Percentiles rank a stretch among this genome's conserved stretches.
These are phyloP conservation scores for Oreochromis mossambicus DNA, from an alignment of 2,797 vertebrate genomes.

Conservation along the genomic window DNA sequence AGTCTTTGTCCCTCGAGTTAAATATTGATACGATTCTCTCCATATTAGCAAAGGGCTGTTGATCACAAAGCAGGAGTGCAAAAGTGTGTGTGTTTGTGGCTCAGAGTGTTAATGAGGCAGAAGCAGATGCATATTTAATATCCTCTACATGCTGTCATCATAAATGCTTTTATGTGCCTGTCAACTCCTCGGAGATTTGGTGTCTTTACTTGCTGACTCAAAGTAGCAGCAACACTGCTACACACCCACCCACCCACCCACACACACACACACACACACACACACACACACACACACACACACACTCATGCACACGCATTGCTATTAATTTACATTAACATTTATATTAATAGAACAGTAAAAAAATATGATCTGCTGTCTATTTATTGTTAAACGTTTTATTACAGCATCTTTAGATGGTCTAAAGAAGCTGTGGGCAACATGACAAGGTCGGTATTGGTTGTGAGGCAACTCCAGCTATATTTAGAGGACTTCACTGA, in stretches of 20 bases:
- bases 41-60: slow-evolving; percentile 56
- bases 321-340: background rate
- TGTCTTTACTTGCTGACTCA: slow-evolving; percentile 2
- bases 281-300: background rate
- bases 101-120: slow-evolving; percentile 49
- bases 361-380: background rate
- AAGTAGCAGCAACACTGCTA: background rate
- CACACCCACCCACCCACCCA: background rate
- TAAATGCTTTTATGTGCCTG: slow-evolving; percentile 60
- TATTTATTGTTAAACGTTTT: background rate
- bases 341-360: background rate
- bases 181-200: slow-evolving; percentile 12
- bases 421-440: background rate
- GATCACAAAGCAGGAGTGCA: slow-evolving; percentile 53
- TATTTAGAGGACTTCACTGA: background rate
- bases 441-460: background rate
- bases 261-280: too few species aligned
- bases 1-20: slow-evolving; percentile 35
- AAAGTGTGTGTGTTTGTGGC: slow-evolving; percentile 34
- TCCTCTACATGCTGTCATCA: slow-evolving; percentile 46
- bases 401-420: background rate
- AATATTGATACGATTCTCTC: slow-evolving; percentile 63
- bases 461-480: background rate
- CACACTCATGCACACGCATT: background rate
- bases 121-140: slow-evolving; percentile 70